These are phyloP conservation scores for Pampusana beccarii DNA, from an alignment of 2,113 vertebrate genomes.

Conservation along the genomic window DNA sequence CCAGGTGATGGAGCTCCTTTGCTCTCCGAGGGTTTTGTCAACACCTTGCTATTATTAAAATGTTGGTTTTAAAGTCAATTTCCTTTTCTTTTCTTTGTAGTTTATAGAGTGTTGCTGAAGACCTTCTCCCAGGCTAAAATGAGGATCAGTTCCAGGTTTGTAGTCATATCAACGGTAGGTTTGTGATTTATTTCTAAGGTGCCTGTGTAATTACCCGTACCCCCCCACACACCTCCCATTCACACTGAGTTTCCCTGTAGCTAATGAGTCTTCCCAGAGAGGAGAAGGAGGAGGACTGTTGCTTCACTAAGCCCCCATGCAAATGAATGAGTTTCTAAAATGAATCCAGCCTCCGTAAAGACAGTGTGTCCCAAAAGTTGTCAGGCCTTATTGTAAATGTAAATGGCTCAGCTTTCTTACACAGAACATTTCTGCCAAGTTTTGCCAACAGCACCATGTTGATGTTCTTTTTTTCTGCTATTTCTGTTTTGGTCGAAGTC, in stretches of 20 bases:
- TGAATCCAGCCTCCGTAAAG: neutral
- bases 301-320: neutral
- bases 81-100: constrained; percentile 58
- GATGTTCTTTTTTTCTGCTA: neutral
- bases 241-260: neutral
- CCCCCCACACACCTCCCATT: neutral
- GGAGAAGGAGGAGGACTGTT: neutral
- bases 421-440: neutral
- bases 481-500: neutral
- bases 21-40: constrained; percentile 30
- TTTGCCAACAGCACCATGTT: neutral
- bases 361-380: neutral
- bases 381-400: neutral
- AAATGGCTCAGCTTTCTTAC: neutral
- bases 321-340: neutral
- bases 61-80: constrained; percentile 42
- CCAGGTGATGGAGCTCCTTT: neutral
- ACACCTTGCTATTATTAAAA: constrained; percentile 41
- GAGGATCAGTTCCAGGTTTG: constrained; percentile 40
- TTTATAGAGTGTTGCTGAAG: constrained; percentile 51
- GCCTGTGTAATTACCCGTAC: neutral
- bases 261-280: constrained; percentile 24
- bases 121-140: constrained; percentile 25
- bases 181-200: constrained; percentile 19
- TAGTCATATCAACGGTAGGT: constrained; percentile 9